A percentile compares a stretch with the other conserved stretches of the same genome.
Evolutionary conservation across 2,797 vertebrate species (phyloP).

Genomic region (Gymnothorax javanicus): DNA sequence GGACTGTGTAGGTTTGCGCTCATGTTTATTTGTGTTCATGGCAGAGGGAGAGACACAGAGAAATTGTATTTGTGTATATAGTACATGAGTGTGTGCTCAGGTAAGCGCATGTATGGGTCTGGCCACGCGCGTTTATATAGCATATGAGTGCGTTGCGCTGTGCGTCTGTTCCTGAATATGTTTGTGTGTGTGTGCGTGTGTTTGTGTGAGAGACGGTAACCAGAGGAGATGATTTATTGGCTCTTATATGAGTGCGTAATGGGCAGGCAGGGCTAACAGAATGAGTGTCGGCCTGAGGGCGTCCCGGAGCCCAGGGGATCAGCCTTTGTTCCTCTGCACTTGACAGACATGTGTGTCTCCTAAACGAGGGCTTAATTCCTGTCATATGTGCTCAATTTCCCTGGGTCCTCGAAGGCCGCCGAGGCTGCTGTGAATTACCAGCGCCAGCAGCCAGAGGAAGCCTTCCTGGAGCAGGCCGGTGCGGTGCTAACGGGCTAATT

Average conservation of each 20-base stretch:
- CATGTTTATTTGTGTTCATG: slow-evolving; percentile 41
- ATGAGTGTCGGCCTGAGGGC: slow-evolving; percentile 78
- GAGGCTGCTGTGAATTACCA: slow-evolving; percentile 73
- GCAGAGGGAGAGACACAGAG: not conserved
- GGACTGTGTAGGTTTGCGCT: not conserved
- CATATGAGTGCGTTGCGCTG: slow-evolving; percentile 9
- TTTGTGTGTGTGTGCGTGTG: slow-evolving; percentile 10
- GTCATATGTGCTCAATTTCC: slow-evolving; percentile 92
- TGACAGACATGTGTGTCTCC: slow-evolving; percentile 95
- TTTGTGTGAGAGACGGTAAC: slow-evolving; percentile 49
- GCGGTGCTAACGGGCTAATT: slow-evolving; percentile 75
- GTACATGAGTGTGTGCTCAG: slow-evolving; percentile 25
- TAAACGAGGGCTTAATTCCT: slow-evolving; percentile 91
- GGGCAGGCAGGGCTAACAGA: slow-evolving; percentile 76
- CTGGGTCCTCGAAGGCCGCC: slow-evolving; percentile 79
- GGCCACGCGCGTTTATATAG: slow-evolving; percentile 49
- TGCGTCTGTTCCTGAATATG: not conserved
- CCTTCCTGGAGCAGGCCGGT: slow-evolving; percentile 70
- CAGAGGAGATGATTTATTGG: slow-evolving; percentile 82
- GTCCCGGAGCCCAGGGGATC: slow-evolving; percentile 67
- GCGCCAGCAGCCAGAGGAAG: slow-evolving; percentile 69
- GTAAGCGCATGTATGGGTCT: slow-evolving; percentile 45
- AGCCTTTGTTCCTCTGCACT: slow-evolving; percentile 82
- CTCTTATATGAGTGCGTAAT: slow-evolving; percentile 75
- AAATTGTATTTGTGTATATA: not conserved